A percentile compares a stretch with the other conserved stretches of the same genome.
Conservation (phyloP, 2,888 invertebrate species). For the Plebejus argus region DNA sequence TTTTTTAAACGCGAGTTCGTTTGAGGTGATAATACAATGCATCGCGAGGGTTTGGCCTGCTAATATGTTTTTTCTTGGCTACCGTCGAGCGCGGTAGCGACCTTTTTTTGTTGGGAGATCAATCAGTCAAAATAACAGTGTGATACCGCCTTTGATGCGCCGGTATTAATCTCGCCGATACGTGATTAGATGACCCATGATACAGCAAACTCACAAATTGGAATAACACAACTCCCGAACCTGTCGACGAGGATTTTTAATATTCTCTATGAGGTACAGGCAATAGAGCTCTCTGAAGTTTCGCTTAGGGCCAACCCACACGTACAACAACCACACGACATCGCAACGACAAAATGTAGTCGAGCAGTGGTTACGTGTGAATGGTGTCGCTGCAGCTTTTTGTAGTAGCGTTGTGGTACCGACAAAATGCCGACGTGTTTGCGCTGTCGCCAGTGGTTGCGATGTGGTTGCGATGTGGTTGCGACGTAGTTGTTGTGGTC, state of each 20-base stretch:
- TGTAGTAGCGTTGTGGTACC: too few species aligned
- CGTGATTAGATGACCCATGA: constrained; percentile 80
- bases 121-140: constrained; percentile 82
- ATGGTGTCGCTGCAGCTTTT: too few species aligned
- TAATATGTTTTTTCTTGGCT: constrained; percentile 81
- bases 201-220: constrained; percentile 76
- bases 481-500: too few species aligned
- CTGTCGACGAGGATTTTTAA: constrained; percentile 19
- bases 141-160: constrained; percentile 80
- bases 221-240: constrained; percentile 54
- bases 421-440: too few species aligned
- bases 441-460: too few species aligned
- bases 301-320: too few species aligned
- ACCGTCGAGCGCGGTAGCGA: constrained; percentile 80
- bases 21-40: constrained; percentile 75
- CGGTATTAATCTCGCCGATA: constrained; percentile 79
- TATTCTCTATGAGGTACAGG: neutral
- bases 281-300: neutral
- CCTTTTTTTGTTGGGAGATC: constrained; percentile 78
- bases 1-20: constrained; percentile 58
- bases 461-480: too few species aligned
- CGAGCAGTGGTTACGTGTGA: too few species aligned
- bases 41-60: constrained; percentile 80
- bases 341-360: too few species aligned
- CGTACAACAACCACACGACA: too few species aligned